Evolutionary conservation across 2,113 vertebrate species (phyloP).

Genomic region (Progne subis): DNA sequence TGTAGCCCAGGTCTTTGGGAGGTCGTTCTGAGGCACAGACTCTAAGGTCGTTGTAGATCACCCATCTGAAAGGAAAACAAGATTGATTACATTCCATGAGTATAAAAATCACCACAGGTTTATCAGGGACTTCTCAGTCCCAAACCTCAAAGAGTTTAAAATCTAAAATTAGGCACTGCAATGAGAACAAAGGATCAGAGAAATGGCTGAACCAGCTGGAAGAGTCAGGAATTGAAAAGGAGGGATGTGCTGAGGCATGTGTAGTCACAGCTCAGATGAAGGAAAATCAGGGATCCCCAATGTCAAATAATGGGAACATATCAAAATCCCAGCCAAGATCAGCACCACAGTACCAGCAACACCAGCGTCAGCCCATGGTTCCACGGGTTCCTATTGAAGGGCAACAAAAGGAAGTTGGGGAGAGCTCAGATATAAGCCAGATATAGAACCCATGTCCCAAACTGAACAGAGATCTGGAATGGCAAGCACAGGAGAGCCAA

Average conservation of each 20-base stretch:
- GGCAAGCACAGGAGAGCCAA: background rate
- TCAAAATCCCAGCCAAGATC: background rate
- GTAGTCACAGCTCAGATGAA: background rate
- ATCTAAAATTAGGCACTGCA: background rate
- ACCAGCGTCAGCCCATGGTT: background rate
- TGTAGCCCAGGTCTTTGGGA: constrained; percentile 97
- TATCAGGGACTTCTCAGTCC: background rate
- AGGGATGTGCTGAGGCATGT: background rate
- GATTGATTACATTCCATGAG: background rate
- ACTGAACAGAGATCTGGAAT: background rate
- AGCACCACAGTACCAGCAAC: background rate
- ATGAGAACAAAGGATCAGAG: background rate
- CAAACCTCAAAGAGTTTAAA: background rate
- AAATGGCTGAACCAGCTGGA: background rate
- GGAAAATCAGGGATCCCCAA: background rate
- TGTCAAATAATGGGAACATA: background rate
- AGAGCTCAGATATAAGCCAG: background rate
- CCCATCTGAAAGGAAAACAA: constrained; percentile 85
- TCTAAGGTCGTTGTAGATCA: constrained; percentile 98
- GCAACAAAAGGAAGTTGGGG: background rate
- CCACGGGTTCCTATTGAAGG: background rate
- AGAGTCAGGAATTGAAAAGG: background rate
- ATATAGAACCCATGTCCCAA: background rate
- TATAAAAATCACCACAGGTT: background rate
- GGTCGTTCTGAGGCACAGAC: constrained; percentile 97